These are phyloP conservation scores for Scrobipalpa atriplicella DNA, from an alignment of 2,888 invertebrate species.

Conservation along the genomic window DNA sequence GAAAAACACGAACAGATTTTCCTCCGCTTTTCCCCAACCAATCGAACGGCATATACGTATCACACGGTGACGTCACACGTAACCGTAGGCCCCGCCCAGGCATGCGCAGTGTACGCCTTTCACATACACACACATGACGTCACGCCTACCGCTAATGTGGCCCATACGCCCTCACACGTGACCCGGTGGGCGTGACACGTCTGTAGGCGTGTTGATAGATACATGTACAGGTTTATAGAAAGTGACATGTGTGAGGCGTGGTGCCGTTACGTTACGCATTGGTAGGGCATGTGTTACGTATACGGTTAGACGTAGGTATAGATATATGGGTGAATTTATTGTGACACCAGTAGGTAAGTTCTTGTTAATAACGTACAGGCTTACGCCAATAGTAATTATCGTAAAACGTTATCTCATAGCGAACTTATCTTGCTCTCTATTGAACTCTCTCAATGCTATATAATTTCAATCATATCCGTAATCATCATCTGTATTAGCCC, in stretches of 20 bases:
- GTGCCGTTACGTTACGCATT: conserved; percentile 22
- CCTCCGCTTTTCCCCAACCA: conserved; percentile 2
- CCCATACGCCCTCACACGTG: conserved; percentile 69
- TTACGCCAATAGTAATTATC: neutral
- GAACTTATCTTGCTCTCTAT: neutral
- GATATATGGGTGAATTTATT: conserved; percentile 12
- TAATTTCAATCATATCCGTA: too few relatives aligned
- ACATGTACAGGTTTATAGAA: conserved; percentile 39
- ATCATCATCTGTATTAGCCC: too few relatives aligned
- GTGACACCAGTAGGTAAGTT: neutral
- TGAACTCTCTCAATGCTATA: neutral
- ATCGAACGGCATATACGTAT: conserved; percentile 44
- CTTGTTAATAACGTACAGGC: neutral
- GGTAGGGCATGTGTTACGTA: conserved; percentile 19
- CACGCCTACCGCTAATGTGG: conserved; percentile 43
- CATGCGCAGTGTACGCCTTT: conserved; percentile 23
- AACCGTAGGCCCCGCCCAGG: conserved; percentile 60
- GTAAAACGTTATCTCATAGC: neutral
- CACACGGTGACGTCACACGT: conserved; percentile 60
- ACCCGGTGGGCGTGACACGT: conserved; percentile 62
- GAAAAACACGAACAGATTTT: neutral
- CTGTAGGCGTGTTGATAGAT: conserved; percentile 63
- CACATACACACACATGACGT: conserved; percentile 18
- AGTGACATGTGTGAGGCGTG: conserved; percentile 56
- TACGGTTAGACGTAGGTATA: neutral